Base-by-base conservation (phyloP, 2,113 vertebrate genomes). In the Tupaia chinensis region DNA sequence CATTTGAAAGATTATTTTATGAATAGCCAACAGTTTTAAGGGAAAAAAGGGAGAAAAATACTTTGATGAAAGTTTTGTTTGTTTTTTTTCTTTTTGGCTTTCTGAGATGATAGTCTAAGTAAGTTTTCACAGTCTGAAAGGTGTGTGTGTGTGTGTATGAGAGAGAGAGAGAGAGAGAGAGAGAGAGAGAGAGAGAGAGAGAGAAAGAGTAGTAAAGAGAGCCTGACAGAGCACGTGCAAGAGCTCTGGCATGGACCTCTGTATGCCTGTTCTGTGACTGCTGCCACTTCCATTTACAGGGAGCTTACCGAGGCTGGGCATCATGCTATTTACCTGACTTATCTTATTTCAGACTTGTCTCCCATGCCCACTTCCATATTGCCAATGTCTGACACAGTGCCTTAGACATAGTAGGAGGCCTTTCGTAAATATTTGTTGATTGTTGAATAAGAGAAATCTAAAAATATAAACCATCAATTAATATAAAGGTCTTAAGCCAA, bases 1-100 rank as follows among this genome's bases (percentile, higher is more conserved):
- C 96, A 95, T 82, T 84, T 87, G 72, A 95, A 96, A 94, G 22
- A 84, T 77, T 53, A 20, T 95, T 97, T 98, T 74, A 54, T 96
- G n/a, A 83, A 4, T 84, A 74, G 82, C 58, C 68, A 10, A 93
- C 66, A 92, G 61, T 93, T 88, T 69, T 94, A 89, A 91, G 81
- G 90, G 69, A 8, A 97, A 29, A 66, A 65, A 32, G 72, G 65
- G 44, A 96, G 17, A 94, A 95, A 93, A n/a, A 20, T 93, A 91
- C n/a, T 86, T 96, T 87, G 63, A 88, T 19, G 83, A 78, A 97
- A 66, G 29, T 88, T 96, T 58, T 16, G 61, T 74, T 85, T 83
- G 91, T 82, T 16, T 66, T 74, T 83, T 93, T 82, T 58, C 17
- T n/a, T 76, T 60, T 66, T 44, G 79, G 69, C 77, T 81, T 91